These are phyloP conservation scores for Lynx canadensis DNA, from an alignment of 2,113 vertebrate species.

Conservation along the genomic window DNA sequence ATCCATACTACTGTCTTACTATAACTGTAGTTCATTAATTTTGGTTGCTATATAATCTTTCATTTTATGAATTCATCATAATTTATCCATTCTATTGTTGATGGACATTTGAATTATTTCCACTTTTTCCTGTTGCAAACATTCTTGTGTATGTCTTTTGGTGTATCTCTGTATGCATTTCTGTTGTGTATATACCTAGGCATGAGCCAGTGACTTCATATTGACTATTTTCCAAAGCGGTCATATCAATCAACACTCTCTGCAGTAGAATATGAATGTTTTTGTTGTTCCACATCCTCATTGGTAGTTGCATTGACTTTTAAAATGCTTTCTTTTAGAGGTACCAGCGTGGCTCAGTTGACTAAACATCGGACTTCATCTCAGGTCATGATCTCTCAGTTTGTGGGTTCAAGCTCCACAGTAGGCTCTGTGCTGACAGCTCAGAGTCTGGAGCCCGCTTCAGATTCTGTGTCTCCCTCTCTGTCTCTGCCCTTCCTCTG, in stretches of 20 bases:
- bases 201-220: not conserved
- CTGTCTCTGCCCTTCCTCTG: no score
- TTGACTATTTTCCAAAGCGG: not conserved
- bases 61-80: constrained; percentile 33
- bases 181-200: not conserved
- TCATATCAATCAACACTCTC: not conserved
- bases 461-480: no score
- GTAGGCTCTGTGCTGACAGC: no score
- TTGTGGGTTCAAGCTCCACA: no score
- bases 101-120: not conserved
- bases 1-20: not conserved
- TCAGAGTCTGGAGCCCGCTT: no score
- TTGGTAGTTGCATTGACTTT: not conserved
- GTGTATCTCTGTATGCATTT: not conserved
- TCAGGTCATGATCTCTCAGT: no score
- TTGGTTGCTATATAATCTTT: not conserved
- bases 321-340: constrained; percentile 16
- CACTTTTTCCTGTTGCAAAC: not conserved
- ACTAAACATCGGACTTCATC: no score
- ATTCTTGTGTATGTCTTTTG: not conserved
- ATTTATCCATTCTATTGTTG: not conserved
- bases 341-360: no score
- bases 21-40: not conserved
- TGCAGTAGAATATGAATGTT: not conserved
- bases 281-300: not conserved